Evolutionary conservation across 2,888 invertebrate genomes (phyloP), one percentile per base, ranked within the genome.

Genomic region (Temnothorax ravouxi): DNA sequence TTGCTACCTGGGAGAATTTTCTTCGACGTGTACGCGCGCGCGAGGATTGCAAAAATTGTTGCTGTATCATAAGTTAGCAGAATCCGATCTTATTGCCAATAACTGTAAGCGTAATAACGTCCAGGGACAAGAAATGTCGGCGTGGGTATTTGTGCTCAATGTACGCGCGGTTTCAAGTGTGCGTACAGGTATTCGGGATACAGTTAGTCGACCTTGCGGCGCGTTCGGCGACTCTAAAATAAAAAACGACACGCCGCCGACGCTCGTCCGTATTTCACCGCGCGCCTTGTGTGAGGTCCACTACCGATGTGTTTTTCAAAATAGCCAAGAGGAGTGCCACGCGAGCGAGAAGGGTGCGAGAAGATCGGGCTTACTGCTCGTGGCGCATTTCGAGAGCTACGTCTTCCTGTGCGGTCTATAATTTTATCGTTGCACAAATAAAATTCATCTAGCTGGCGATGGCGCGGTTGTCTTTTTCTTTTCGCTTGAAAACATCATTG

Each of bases 121-220:
- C 21, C 21, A 13, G 34, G 34, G 64, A 47, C 34, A 47, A 79
- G 71, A 71, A 59, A 71, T 18, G 44, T 29, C 56, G 47, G 38
- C 34, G 29, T 47, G 38, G n/a, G n/a, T 38, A 34, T 69, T 69
- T 59, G 71, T 21, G 59, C 52, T 66, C 64, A 41, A 52, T 77
- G 66, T 8, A 41, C 67, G 67, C 15, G 44, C 34, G 69, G 34
- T 59, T 64, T 59, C 18, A 38, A 38, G 79, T 71, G 38, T 71
- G 84, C 84, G 85, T 84, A 82, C 76, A 84, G 87, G 83, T 84
- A 87, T 88, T 87, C 86, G 83, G 87, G 84, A 89, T 92, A 93
- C 93, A 92, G 93, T 93, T 93, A 93, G 90, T 92, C 93, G 93
- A 93, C 93, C 93, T 93, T 93, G 93, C 90, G 91, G 93, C 79